A percentile compares a stretch with the other conserved stretches of the same genome.
These are phyloP conservation scores for Macaca mulatta DNA, from an alignment of 2,113 vertebrate genomes.

Conservation along the genomic window DNA sequence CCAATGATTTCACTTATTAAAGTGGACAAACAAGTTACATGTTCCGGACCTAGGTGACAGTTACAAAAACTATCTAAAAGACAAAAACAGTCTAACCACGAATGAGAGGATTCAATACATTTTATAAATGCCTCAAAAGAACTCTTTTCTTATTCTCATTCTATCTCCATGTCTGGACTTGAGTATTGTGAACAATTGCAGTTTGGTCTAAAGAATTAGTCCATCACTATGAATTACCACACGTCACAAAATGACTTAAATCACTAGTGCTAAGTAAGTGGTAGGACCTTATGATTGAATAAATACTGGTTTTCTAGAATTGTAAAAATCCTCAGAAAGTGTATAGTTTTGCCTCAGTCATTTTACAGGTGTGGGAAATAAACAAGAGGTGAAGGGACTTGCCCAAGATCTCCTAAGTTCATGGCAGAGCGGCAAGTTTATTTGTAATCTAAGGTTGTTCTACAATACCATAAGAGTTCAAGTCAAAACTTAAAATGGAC, in stretches of 20 bases:
- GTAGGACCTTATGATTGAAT: background rate
- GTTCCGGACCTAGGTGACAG: background rate
- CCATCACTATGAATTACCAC: background rate
- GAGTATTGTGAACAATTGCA: background rate
- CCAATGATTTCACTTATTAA: conserved; percentile 11
- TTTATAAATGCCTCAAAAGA: background rate
- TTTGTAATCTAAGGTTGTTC: background rate
- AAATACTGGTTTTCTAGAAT: background rate
- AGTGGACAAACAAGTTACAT: background rate
- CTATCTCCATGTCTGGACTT: background rate
- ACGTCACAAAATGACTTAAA: background rate
- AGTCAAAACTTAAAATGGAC: background rate
- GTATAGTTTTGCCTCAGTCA: background rate
- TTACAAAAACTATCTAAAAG: background rate
- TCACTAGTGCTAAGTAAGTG: background rate
- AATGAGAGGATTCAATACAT: background rate
- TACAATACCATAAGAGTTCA: background rate
- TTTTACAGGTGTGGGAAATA: background rate
- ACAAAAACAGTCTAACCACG: background rate
- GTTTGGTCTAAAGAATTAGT: conserved; percentile 1
- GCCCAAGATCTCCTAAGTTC: background rate
- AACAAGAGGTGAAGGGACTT: background rate
- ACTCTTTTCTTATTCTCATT: background rate
- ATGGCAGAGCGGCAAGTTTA: background rate
- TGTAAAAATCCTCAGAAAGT: background rate